These are phyloP conservation scores for Jaculus jaculus DNA, from an alignment of 2,113 vertebrate genomes.

Conservation along the genomic window DNA sequence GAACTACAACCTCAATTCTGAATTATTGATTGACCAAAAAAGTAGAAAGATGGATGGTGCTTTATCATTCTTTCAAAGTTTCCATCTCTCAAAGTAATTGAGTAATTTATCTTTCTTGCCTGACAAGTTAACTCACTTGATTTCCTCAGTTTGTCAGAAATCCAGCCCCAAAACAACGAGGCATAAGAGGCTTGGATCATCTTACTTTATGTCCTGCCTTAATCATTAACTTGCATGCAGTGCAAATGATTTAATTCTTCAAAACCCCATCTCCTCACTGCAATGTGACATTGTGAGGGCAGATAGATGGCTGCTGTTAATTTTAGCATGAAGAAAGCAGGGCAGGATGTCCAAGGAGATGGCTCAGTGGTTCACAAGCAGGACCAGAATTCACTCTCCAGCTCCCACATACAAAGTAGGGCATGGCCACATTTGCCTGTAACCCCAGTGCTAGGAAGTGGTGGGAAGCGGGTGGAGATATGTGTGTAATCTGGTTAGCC, in stretches of 20 bases:
- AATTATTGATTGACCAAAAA: slow-evolving; percentile 5
- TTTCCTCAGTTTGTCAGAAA: not conserved
- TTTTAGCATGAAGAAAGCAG: not conserved
- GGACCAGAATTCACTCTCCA: no score
- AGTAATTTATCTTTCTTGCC: not conserved
- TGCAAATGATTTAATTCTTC: not conserved
- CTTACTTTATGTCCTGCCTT: not conserved
- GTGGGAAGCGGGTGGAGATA: no score
- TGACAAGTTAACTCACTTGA: slow-evolving; percentile 11
- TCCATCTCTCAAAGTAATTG: not conserved
- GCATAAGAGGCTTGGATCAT: not conserved
- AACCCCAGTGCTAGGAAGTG: not conserved
- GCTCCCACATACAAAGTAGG: no score
- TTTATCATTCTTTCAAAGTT: not conserved
- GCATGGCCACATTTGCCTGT: no score
- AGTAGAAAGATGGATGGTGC: not conserved
- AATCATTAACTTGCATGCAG: not conserved
- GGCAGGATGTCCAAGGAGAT: not conserved
- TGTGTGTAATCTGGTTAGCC: no score
- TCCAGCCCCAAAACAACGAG: not conserved
- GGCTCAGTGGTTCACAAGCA: no score
- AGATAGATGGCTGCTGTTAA: not conserved
- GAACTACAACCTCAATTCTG: not conserved
- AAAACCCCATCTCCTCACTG: not conserved
- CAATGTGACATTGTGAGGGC: not conserved